Base-by-base conservation (phyloP, 2,113 vertebrate genomes). In the Rhizomys pruinosus region DNA sequence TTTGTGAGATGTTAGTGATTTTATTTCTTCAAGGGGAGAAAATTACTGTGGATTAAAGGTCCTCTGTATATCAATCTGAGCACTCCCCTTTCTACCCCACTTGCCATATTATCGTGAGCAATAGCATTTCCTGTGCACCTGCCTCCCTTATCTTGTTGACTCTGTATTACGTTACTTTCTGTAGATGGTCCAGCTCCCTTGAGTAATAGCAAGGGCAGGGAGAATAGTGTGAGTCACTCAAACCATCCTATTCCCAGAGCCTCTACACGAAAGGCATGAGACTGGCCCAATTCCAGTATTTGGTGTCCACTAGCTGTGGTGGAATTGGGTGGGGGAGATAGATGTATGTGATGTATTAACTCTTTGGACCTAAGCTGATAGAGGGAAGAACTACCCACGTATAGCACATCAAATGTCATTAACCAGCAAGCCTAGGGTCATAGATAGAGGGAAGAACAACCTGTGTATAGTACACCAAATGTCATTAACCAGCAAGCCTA, bases 1-100 rank as follows among this genome's bases (percentile, higher is more conserved):
- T 68, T 93, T 82, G n/a, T 74, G n/a, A 81, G 11, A 68, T 77
- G 34, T 55, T 92, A 42, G 39, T 87, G 32, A 27, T 82, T 93
- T 89, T 84, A 76, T 66, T 61, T 23, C 47, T 22, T 59, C 25
- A 6, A 42, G 19, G 42, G 23, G 44, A 29, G 42, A 79, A 91
- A 84, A 71, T 25, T 80, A 32, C 77, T 84, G 44, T 37, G 73
- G 59, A 44, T 63, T 80, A 92, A 95, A 96, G 71, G 37, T 76
- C 25, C 23, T 66, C 42, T 91, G 78, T 55, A n/a, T 84, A 32
- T 89, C 29, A 37, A 55, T 55, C 44, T 3, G 3, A 47, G 12
- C 66, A 34, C 57, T 55, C 37, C 42, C 12, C 34, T 90, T 87
- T 87, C 93, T 55, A 27, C 15, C 10, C 34, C 44, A 78, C 7